Evolutionary conservation across 1,140 invertebrate genomes (phyloP).

Genomic region (Leptopilina boulardi): DNA sequence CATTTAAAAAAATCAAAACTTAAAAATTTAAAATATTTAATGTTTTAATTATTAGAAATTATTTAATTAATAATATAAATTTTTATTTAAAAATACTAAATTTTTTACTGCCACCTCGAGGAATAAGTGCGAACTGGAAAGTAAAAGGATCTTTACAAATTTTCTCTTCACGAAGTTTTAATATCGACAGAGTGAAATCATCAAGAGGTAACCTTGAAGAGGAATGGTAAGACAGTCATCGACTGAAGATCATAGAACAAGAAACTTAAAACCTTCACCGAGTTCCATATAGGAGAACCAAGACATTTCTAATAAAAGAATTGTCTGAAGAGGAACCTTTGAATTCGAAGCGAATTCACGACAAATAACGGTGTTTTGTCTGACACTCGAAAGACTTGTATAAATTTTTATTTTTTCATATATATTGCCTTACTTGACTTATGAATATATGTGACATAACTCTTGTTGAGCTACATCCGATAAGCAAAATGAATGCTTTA

Average conservation of each 20-base stretch:
- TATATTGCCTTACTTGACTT: not conserved
- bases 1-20: no score
- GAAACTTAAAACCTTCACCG: not conserved
- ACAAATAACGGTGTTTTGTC: not conserved
- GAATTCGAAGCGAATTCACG: not conserved
- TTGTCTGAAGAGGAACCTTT: not conserved
- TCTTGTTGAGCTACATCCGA: constrained; percentile 53
- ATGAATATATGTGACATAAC: constrained; percentile 38
- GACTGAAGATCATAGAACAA: not conserved
- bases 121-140: not conserved
- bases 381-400: not conserved
- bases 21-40: no score
- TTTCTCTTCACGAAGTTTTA: not conserved
- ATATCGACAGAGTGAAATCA: constrained; percentile 2
- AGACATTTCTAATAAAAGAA: not conserved
- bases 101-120: not conserved
- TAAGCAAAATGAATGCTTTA: no score
- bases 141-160: not conserved
- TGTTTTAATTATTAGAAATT: no score
- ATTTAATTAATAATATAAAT: no score
- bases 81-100: no score
- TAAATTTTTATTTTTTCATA: not conserved
- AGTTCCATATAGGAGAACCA: no score
- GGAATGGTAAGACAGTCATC: not conserved
- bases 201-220: not conserved